These are phyloP conservation scores for Musca vetustissima DNA, from an alignment of 1,140 invertebrate species.

Conservation along the genomic window DNA sequence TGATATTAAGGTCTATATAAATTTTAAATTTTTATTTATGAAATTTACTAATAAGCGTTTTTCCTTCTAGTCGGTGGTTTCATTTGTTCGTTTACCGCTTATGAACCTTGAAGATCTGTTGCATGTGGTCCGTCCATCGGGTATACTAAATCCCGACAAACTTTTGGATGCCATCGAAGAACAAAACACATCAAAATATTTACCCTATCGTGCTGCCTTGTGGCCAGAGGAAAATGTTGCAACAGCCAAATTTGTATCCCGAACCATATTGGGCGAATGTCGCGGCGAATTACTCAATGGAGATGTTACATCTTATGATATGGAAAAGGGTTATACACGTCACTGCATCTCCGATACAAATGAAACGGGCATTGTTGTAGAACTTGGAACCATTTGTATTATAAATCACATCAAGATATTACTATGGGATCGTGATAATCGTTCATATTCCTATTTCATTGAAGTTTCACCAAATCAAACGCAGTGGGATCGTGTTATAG, in stretches of 20 bases:
- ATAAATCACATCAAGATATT: conserved; percentile 92
- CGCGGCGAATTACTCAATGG: conserved; percentile 83
- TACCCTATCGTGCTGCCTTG: conserved; percentile 79
- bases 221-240: conserved; percentile 91
- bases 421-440: conserved; percentile 90
- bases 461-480: conserved; percentile 95
- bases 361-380: conserved; percentile 80
- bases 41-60: conserved; percentile 26
- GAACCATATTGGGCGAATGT: conserved; percentile 86
- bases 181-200: conserved; percentile 72
- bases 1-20: conserved; percentile 57
- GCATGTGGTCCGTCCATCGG: conserved; percentile 81
- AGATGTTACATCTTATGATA: conserved; percentile 63
- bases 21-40: background rate
- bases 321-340: conserved; percentile 75
- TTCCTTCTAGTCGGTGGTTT: conserved; percentile 56
- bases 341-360: conserved; percentile 83
- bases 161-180: conserved; percentile 93
- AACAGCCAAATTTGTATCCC: conserved; percentile 71
- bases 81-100: conserved; percentile 79
- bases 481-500: conserved; percentile 91
- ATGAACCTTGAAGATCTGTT: conserved; percentile 85
- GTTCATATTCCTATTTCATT: conserved; percentile 95
- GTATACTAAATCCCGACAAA: conserved; percentile 82
- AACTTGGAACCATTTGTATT: conserved; percentile 84